Conservation (phyloP, 2,888 invertebrate genomes). For the Diploptera punctata region DNA sequence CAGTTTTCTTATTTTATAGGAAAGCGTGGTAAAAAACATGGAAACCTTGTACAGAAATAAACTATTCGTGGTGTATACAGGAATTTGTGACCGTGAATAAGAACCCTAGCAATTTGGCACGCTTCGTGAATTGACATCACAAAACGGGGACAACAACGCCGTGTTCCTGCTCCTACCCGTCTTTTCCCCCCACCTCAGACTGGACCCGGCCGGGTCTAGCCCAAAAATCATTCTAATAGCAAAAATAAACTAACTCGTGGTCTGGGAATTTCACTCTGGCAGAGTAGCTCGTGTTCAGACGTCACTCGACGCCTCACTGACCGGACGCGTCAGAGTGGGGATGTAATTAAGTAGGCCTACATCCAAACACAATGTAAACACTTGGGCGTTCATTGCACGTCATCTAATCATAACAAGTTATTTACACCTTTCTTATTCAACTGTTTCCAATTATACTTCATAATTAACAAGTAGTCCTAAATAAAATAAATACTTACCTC, state of each 20-base stretch:
- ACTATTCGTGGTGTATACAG: neutral
- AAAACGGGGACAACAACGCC: neutral
- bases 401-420: too few relatives aligned
- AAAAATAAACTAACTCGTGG: constrained; percentile 28
- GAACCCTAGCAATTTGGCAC: neutral
- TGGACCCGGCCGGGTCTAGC: neutral
- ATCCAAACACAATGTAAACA: too few relatives aligned
- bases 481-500: too few relatives aligned
- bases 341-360: too few relatives aligned
- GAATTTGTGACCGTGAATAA: constrained; percentile 5
- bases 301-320: too few relatives aligned
- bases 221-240: constrained; percentile 6
- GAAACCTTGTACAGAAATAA: neutral
- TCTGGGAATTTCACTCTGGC: constrained; percentile 7
- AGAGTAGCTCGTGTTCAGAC: too few relatives aligned
- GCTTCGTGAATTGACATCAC: neutral
- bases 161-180: neutral
- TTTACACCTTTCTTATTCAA: too few relatives aligned
- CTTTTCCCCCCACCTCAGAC: neutral
- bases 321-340: too few relatives aligned
- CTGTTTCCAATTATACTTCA: too few relatives aligned
- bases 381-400: too few relatives aligned
- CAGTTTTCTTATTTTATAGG: too few relatives aligned
- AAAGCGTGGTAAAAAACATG: neutral
- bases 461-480: too few relatives aligned